Base-by-base conservation (phyloP, 2,888 invertebrate species). In the Trissonchulus latispiculum region DNA sequence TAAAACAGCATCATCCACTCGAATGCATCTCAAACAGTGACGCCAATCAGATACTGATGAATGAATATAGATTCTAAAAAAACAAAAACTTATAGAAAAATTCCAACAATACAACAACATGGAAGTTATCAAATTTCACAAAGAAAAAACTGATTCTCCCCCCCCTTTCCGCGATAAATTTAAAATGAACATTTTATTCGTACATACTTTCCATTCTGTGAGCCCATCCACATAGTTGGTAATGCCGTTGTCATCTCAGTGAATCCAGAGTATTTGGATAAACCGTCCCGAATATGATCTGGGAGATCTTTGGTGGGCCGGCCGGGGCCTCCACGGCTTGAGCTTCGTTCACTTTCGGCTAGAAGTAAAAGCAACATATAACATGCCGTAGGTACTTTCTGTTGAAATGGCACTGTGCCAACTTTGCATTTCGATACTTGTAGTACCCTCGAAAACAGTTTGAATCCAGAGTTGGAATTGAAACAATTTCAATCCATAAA, bases 181-280 rank as follows among this genome's bases (percentile, higher is more conserved):
- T n/a, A n/a, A n/a, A n/a, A n/a, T n/a, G n/a, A n/a, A n/a, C n/a
- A n/a, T n/a, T n/a, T n/a, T n/a, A n/a, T n/a, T n/a, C n/a, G 15
- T 2, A 74, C 80, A 75, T 75, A 86, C 86, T 85, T 85, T 75
- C 97, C 96, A 83, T 91, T 93, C 85, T 97, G 95, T 76, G 94
- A 92, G 62, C 99, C 99, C 77, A 99, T 87, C 99, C 99, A 99
- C 91, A 99, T 95, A n/a, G 97, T 99, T 0, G 97, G 93, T 83
- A 93, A 89, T 2, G 93, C 90, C 75, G 94, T 95, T 70, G 91
- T 91, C 90, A 93, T 91, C 81, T 83, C 84, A 72, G 83, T 83
- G 61, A 83, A 89, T 85, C 79, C 88, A 87, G 81, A 84, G 75
- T 83, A 83, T 75, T 79, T 80, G 78, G 82, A 82, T 75, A 84